phyloP scores from a whole-genome alignment of 2,888 invertebrate species.

The Drosophila percnosoma region DNA sequence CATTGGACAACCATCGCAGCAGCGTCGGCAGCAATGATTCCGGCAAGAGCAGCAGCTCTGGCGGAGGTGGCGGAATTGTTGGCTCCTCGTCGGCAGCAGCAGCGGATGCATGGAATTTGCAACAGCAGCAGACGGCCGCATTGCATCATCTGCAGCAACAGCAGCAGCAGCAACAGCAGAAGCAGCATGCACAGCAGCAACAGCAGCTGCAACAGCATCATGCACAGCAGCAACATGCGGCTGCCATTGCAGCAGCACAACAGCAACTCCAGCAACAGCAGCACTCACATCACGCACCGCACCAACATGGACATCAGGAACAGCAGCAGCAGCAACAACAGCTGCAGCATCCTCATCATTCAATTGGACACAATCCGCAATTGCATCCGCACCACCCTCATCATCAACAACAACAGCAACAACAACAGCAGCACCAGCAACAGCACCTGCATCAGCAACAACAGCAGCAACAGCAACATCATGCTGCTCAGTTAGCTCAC shows the following conservation, averaged over 20 bases:
- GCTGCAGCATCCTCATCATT: conserved; percentile 61
- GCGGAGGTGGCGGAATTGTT: conserved; percentile 4
- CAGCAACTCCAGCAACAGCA: conserved; percentile 67
- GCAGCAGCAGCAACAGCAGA: conserved; percentile 57
- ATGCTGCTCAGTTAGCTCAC: conserved; percentile 78
- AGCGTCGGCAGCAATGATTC: conserved; percentile 53
- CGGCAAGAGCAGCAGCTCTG: conserved; percentile 40
- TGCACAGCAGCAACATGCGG: conserved; percentile 73
- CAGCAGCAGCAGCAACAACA: conserved; percentile 65
- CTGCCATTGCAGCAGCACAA: conserved; percentile 61
- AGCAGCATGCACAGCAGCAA: conserved; percentile 57
- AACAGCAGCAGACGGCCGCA: conserved; percentile 51
- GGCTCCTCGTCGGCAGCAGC: conserved; percentile 42
- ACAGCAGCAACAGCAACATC: conserved; percentile 66
- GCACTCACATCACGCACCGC: conserved; percentile 67
- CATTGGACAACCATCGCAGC: conserved; percentile 49
- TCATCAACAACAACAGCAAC: conserved; percentile 64
- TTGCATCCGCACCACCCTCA: conserved; percentile 60
- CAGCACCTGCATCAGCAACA: conserved; percentile 67
- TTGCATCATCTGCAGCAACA: conserved; percentile 57
- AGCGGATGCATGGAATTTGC: conserved; percentile 61
- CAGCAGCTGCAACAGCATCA: conserved; percentile 73
- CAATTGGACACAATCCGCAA: conserved; percentile 52
- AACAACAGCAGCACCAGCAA: conserved; percentile 64
- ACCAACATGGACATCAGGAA: conserved; percentile 66